Base-by-base conservation (phyloP, 2,888 invertebrate species). In the Tenthredo mesomela region DNA sequence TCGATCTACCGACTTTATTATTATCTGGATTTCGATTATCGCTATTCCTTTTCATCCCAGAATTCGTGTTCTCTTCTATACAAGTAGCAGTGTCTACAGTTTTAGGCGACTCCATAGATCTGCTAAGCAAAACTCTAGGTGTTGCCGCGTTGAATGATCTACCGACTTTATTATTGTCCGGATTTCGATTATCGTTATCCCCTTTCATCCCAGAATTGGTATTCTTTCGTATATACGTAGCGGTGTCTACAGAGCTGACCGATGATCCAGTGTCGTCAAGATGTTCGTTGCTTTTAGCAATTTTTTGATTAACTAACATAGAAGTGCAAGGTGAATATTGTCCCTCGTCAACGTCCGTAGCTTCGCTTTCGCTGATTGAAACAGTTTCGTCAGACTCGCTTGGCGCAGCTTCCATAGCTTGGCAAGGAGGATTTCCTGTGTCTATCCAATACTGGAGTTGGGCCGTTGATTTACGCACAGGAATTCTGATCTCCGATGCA, bases 1-100 rank as follows among this genome's bases (percentile, higher is more conserved):
- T 67, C 4, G 33, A 67, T 33, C 67, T 67, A 6, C 12, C 33
- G 33, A 67, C 33, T 21, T 40, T 71, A 37, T 71, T 43, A 21
- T 40, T 71, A 21, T 71, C 71, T 40, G 21, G 1, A 43, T 29
- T 71, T n/a, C 25, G 50, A 15, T 33, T 37, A 33, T 58, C 40
- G 10, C 25, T 12, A 6, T 37, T 43, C 0, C 9, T 71, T 21
- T 21, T 71, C 1, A 89, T 90, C 18, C 91, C 92, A 0, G 87
- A 82, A 84, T 91, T 91, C 9, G 87, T 86, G 80, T 91, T 91
- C 4, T 91, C 89, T 67, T 89, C 86, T 61, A 92, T 91, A 71
- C 92, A 92, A 29, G 86, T 89, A 1, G 89, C 89, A 15, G 92
- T 92, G 71, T 92, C 89, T 2, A 92, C 89, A 43, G 92, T 33